Conservation (phyloP, 2,888 invertebrate species). For the Campoplex capitator region DNA sequence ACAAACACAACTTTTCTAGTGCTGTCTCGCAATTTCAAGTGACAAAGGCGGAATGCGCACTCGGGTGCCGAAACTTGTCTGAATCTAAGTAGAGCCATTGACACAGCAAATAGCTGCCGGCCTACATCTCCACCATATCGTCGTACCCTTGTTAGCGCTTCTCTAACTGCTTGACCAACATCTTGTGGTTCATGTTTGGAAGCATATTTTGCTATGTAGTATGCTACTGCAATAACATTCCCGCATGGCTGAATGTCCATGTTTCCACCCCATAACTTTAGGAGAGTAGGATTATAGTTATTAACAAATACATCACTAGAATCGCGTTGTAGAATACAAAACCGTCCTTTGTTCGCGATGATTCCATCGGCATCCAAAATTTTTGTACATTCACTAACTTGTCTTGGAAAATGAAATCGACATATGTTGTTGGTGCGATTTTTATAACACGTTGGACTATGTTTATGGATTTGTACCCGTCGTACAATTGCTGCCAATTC, state of each 20-base stretch:
- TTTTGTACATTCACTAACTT: constrained; percentile 1
- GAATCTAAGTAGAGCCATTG: constrained; percentile 17
- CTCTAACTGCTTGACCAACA: constrained; percentile 54
- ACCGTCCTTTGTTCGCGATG: constrained; percentile 3
- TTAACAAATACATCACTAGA: constrained; percentile 69
- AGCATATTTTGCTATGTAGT: constrained; percentile 70
- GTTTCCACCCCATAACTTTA: constrained; percentile 77
- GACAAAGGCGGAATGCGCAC: constrained; percentile 77
- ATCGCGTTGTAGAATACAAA: neutral
- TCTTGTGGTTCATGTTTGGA: constrained; percentile 64
- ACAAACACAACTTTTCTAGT: constrained; percentile 64
- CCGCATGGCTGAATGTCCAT: constrained; percentile 80
- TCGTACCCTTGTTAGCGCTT: constrained; percentile 53
- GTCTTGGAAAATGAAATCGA: constrained; percentile 4
- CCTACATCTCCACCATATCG: constrained; percentile 1
- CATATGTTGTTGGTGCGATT: neutral
- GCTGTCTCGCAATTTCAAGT: constrained; percentile 62
- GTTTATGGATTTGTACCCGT: constrained; percentile 5
- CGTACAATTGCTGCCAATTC: constrained; percentile 1
- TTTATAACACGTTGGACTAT: constrained; percentile 10
- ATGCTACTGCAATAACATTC: constrained; percentile 76
- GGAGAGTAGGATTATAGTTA: constrained; percentile 76
- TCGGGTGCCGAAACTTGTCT: constrained; percentile 73
- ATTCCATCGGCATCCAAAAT: constrained; percentile 7
- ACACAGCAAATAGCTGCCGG: constrained; percentile 52